These are phyloP conservation scores for Neodiprion virginianus DNA, from an alignment of 1,140 invertebrate genomes.

Conservation along the genomic window DNA sequence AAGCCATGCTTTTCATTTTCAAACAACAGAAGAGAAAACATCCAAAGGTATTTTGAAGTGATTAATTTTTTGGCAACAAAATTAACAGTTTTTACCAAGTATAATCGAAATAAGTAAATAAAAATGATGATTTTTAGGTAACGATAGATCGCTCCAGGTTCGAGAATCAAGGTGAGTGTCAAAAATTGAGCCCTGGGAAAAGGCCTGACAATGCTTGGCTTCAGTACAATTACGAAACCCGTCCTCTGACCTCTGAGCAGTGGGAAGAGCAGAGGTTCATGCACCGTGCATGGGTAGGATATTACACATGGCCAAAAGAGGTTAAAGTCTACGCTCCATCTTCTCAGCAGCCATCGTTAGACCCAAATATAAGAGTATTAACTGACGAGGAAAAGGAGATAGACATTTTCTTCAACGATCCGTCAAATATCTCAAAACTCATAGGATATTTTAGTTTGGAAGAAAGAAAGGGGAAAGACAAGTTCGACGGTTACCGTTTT, in stretches of 20 bases:
- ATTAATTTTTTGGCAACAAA: conserved; percentile 8
- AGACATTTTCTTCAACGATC: conserved; percentile 73
- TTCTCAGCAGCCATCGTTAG: conserved; percentile 67
- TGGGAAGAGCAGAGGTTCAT: conserved; percentile 78
- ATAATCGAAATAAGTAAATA: no score
- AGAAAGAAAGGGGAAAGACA: conserved; percentile 86
- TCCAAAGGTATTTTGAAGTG: conserved; percentile 43
- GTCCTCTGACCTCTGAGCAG: conserved; percentile 69
- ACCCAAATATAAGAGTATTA: conserved; percentile 59
- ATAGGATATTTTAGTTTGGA: conserved; percentile 82
- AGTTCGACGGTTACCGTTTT: conserved; percentile 74
- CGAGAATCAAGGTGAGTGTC: conserved; percentile 21
- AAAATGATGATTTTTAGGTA: background rate
- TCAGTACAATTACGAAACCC: conserved; percentile 69
- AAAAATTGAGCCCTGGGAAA: conserved; percentile 58
- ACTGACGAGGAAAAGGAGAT: conserved; percentile 70
- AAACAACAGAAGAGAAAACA: conserved; percentile 80
- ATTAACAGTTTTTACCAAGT: background rate
- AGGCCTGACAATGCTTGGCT: conserved; percentile 77
- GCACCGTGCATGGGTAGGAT: conserved; percentile 77
- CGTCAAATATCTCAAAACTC: conserved; percentile 75
- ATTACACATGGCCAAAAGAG: conserved; percentile 81
- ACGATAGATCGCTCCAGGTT: conserved; percentile 11
- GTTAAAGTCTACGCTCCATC: conserved; percentile 70
- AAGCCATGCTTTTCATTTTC: conserved; percentile 70